These are phyloP conservation scores for Probosciger aterrimus DNA, from an alignment of 2,113 vertebrate species.

Conservation along the genomic window DNA sequence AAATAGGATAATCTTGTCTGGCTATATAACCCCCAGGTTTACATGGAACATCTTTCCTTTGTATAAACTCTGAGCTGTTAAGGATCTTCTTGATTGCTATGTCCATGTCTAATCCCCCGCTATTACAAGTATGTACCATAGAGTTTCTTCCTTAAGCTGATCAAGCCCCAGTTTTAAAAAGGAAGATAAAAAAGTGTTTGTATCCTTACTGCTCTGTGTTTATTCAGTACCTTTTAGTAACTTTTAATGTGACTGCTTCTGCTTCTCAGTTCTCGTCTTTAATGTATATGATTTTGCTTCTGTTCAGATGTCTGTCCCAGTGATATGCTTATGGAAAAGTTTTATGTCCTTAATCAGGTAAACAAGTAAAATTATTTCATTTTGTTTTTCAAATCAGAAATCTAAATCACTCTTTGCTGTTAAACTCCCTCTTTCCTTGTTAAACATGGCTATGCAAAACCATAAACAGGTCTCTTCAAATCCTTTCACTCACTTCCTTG, in stretches of 20 bases:
- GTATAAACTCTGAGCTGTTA: background rate
- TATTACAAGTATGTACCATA: background rate
- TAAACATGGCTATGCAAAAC: background rate
- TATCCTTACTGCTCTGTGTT: background rate
- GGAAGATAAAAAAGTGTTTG: background rate
- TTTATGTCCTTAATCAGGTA: background rate
- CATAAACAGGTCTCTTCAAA: background rate
- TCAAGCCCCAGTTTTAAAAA: background rate
- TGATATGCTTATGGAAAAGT: background rate
- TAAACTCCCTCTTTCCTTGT: background rate
- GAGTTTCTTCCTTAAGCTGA: background rate
- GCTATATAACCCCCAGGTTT: background rate
- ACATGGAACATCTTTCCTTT: background rate
- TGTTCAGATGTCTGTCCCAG: background rate
- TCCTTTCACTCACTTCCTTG: background rate
- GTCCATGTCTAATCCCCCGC: background rate
- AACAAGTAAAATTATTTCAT: background rate
- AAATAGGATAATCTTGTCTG: background rate
- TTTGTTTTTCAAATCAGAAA: background rate
- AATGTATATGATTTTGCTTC: background rate
- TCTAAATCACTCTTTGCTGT: background rate
- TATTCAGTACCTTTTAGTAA: background rate
- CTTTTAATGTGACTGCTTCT: background rate
- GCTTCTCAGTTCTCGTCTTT: background rate
- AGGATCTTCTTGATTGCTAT: background rate